Percentiles rank a stretch among this genome's conserved stretches.
phyloP scores from a whole-genome alignment of 2,797 vertebrate genomes.

The Pygocentrus nattereri region DNA sequence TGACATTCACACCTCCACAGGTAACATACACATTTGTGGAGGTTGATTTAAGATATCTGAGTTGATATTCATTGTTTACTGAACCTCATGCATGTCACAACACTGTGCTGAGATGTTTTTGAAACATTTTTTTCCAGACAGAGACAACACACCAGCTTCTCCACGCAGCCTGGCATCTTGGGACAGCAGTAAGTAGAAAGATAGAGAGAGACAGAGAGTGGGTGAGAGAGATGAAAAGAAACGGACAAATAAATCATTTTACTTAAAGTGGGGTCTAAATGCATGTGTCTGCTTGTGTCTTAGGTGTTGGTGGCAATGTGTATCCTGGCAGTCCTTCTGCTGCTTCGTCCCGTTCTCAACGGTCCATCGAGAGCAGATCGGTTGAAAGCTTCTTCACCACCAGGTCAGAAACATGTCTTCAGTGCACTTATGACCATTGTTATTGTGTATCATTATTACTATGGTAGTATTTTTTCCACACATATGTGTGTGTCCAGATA shows the following conservation, averaged over 20 bases:
- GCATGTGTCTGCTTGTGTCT: conserved; percentile 23
- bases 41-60: neutral
- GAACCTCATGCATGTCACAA: neutral
- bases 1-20: conserved; percentile 74
- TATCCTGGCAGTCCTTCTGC: conserved; percentile 68
- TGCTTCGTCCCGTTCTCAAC: conserved; percentile 78
- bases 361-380: conserved; percentile 86
- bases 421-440: neutral
- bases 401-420: conserved; percentile 73
- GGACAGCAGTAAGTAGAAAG: conserved; percentile 79
- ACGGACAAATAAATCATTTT: neutral
- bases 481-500: too few relatives aligned
- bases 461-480: too few relatives aligned
- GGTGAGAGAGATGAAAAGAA: neutral
- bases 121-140: conserved; percentile 70
- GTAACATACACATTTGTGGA: conserved; percentile 59
- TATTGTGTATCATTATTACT: neutral
- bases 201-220: neutral
- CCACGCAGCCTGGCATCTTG: conserved; percentile 82
- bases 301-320: conserved; percentile 67
- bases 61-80: neutral
- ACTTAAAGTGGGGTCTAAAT: neutral
- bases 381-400: conserved; percentile 84
- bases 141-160: conserved; percentile 78
- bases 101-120: neutral